Evolutionary conservation across 2,888 invertebrate genomes (phyloP).

Genomic region (Callosobruchus maculatus): DNA sequence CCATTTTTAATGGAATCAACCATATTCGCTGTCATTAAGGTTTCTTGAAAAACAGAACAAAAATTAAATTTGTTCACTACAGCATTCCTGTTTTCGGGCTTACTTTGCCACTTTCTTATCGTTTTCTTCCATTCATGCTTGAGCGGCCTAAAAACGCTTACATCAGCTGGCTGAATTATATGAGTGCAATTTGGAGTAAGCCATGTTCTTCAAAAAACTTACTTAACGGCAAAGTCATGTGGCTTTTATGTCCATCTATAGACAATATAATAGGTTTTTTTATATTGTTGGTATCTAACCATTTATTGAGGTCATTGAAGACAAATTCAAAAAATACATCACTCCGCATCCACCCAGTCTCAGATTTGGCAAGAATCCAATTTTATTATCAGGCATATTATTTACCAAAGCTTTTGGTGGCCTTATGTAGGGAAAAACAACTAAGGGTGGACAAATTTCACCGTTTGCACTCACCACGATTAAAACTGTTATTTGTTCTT

Average conservation of each 20-base stretch:
- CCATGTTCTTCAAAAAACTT: constrained; percentile 26
- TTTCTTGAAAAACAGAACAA: constrained; percentile 7
- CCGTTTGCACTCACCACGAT: constrained; percentile 7
- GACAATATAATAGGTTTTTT: neutral
- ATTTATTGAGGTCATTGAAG: neutral
- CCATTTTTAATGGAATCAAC: constrained; percentile 5
- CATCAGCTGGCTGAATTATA: constrained; percentile 14
- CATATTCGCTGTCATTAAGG: constrained; percentile 1
- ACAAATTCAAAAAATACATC: constrained; percentile 16
- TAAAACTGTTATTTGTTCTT: constrained; percentile 31
- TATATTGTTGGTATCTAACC: neutral
- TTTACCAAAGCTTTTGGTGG: constrained; percentile 5
- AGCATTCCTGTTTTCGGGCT: constrained; percentile 3
- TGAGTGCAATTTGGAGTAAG: constrained; percentile 20
- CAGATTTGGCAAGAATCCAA: constrained; percentile 15
- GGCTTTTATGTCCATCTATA: neutral
- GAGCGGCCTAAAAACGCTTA: constrained; percentile 14
- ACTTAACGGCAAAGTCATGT: constrained; percentile 21
- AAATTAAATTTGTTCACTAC: constrained; percentile 6
- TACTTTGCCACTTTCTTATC: constrained; percentile 5
- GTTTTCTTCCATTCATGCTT: constrained; percentile 11
- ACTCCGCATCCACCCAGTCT: constrained; percentile 16
- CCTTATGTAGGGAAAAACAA: constrained; percentile 13
- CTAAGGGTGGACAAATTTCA: constrained; percentile 18
- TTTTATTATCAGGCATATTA: constrained; percentile 21